Base-by-base conservation (phyloP, 2,113 vertebrate genomes). In the Accipiter virgatus region DNA sequence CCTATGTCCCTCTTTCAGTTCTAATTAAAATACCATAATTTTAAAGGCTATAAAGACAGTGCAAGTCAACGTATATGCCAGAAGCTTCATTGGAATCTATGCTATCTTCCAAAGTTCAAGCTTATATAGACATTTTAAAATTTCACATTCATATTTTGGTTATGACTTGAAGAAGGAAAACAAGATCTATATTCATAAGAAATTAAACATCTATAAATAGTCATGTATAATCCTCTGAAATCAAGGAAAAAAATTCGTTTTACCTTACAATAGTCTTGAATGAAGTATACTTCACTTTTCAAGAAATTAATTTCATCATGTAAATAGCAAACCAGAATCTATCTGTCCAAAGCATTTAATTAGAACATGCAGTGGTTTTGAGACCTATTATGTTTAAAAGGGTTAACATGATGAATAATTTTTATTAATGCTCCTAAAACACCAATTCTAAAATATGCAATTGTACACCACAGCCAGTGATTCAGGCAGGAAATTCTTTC, bases 401-500 rank as follows among this genome's bases (percentile, higher is more conserved):
- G 65, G 86, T 92, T 94, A 91, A 92, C 23, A 48, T 7, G 25
- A 82, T 32, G 20, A 94, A 73, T 48, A 74, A 62, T 77, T 95
- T 92, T 90, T 84, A 89, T 61, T 77, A 80, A 62, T 61, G 50
- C 25, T 73, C 53, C 58, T 80, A 93, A 93, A 68, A 34, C 81
- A 95, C 43, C 66, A 83, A 73, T 62, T 93, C 68, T 55, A 83
- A 96, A 95, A 68, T 52, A 91, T 87, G 83, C 93, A 89, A 50
- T 20, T 77, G 77, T 58, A 93, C 50, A 79, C 77, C 84, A 91
- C 66, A 91, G 73, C 9, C 43, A 81, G 38, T 95, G 91, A 96
- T 89, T 95, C 93, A 95, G 73, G 77, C 88, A 95, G 88, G 86
- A 97, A 97, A 96, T 91, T 95, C 81, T 86, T 97, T 78, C 91